phyloP scores from a whole-genome alignment of 2,113 vertebrate genomes.

The Serilophus lunatus region DNA sequence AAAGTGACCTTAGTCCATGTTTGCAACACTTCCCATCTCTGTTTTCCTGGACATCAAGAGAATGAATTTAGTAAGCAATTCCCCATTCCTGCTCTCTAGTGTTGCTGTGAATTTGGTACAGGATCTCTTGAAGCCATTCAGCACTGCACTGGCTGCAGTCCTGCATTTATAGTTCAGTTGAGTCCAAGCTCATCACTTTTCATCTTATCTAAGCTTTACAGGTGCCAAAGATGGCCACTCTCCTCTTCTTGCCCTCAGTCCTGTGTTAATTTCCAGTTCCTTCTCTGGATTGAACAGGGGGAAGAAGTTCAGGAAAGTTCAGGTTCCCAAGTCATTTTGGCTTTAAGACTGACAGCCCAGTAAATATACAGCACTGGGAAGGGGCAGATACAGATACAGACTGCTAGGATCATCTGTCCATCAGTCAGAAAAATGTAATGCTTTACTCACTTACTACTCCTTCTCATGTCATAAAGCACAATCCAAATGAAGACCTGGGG shows the following conservation, averaged over 20 bases:
- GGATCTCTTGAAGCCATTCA: neutral
- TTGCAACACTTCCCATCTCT: neutral
- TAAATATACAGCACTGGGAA: neutral
- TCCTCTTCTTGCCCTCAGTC: neutral
- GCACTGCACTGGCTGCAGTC: neutral
- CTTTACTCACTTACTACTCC: slow-evolving; percentile 35
- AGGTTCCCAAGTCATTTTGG: neutral
- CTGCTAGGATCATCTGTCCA: slow-evolving; percentile 9
- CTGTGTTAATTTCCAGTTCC: neutral
- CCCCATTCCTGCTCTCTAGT: neutral
- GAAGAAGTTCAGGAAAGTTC: neutral
- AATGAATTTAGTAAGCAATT: neutral
- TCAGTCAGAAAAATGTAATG: neutral
- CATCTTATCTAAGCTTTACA: neutral
- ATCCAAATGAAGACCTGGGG: neutral
- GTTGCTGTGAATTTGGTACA: neutral
- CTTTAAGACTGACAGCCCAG: neutral
- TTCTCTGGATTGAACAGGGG: neutral
- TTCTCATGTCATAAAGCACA: slow-evolving; percentile 21
- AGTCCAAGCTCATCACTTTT: neutral
- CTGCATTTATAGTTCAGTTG: neutral
- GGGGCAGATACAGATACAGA: neutral
- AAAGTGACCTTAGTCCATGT: neutral
- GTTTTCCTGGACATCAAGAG: neutral
- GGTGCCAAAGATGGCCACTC: neutral